Evolutionary conservation across 2,797 vertebrate genomes (phyloP).

Genomic region (Lateolabrax maculatus): DNA sequence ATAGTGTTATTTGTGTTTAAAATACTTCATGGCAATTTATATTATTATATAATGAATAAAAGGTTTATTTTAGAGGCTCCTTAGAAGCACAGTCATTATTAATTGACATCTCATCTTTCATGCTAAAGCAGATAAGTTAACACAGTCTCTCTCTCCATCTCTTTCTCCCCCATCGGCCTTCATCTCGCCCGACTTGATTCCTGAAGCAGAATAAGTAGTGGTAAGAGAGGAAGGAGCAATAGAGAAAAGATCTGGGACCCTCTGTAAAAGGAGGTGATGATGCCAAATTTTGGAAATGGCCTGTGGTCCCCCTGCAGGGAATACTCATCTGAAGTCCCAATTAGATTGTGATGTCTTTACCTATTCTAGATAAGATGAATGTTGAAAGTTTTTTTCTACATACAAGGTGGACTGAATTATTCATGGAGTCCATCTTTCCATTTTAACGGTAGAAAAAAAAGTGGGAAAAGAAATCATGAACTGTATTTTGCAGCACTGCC

Average conservation of each 20-base stretch:
- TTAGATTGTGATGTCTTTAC: conserved; percentile 11
- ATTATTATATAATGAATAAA: conserved; percentile 20
- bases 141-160: neutral
- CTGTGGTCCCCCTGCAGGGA: conserved; percentile 27
- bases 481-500: neutral
- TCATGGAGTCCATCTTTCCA: conserved; percentile 12
- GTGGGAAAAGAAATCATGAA: neutral
- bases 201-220: conserved; percentile 21
- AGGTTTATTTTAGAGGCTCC: conserved; percentile 12
- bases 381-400: conserved; percentile 2
- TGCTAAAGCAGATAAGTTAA: conserved; percentile 20
- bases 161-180: neutral
- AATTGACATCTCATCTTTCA: conserved; percentile 25
- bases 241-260: conserved; percentile 39
- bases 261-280: conserved; percentile 47
- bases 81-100: conserved; percentile 23
- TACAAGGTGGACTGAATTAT: conserved; percentile 19
- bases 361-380: conserved; percentile 7
- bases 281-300: conserved; percentile 33
- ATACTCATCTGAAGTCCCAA: conserved; percentile 41
- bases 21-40: no score
- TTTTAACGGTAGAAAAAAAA: conserved; percentile 14
- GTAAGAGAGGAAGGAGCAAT: conserved; percentile 20
- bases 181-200: conserved; percentile 8
- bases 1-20: conserved; percentile 6